Conservation (phyloP, 2,113 vertebrate species). For the Nyctibius bracteatus region DNA sequence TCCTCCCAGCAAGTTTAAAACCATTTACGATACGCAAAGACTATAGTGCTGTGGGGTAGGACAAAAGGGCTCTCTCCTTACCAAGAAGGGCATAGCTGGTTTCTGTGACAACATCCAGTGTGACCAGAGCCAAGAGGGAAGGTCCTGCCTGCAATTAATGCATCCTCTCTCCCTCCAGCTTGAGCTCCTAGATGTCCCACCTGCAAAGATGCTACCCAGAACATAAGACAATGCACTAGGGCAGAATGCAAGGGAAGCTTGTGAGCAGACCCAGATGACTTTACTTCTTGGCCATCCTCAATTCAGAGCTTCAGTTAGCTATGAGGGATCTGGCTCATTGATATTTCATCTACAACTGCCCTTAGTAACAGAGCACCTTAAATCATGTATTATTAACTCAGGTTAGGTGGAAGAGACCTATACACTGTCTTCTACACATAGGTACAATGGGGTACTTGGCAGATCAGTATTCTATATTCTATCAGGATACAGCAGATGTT, state of each 20-base stretch:
- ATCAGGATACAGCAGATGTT: too few species aligned
- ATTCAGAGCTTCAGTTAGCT: neutral
- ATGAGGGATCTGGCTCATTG: neutral
- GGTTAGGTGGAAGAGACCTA: too few species aligned
- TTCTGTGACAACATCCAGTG: neutral
- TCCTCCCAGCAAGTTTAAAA: neutral
- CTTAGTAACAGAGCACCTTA: neutral
- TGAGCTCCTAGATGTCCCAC: neutral
- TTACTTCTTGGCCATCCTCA: neutral
- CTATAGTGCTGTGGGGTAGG: neutral
- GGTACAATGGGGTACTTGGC: too few species aligned
- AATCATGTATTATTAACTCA: neutral
- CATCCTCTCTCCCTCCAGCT: neutral
- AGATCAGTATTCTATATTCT: too few species aligned
- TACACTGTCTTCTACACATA: too few species aligned
- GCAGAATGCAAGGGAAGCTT: neutral
- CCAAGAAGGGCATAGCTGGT: neutral
- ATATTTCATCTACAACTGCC: neutral
- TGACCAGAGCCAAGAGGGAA: neutral
- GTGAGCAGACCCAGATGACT: neutral
- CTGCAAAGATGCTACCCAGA: neutral
- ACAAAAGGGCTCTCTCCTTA: neutral
- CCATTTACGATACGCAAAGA: neutral
- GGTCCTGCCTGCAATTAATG: neutral
- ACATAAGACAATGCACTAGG: accelerated